Evolutionary conservation across 2,888 invertebrate genomes (phyloP), one percentile per base, ranked within the genome.

Genomic region (Julus scandinavius): DNA sequence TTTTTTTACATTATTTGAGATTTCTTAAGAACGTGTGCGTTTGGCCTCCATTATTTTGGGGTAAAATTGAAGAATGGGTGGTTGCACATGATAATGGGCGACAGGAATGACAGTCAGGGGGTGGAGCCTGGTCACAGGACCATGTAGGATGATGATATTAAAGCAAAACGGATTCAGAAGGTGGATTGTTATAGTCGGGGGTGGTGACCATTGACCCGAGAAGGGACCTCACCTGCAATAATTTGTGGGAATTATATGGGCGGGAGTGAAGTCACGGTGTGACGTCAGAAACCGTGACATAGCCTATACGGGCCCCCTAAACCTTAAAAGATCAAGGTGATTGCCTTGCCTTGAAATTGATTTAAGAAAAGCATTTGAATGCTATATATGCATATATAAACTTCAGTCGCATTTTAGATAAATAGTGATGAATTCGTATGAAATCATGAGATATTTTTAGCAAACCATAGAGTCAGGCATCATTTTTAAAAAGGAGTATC

Each of bases 101-200:
- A 63, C 63, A 63, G 63, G 63, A 63, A 63, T 63, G 63, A 63
- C 63, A 63, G 63, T 63, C 63, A 63, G 9, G 63, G 63, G 63
- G 63, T 63, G 63, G 63, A 63, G 63, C 20, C 63, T 63, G 63
- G 63, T 63, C 63, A 63, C 63, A 63, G 9, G 63, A 63, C 63
- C 63, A 63, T 63, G 63, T 63, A 63, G 63, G 63, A 63, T 63
- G 63, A 63, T 63, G 63, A 63, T 63, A 63, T 63, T 63, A 63
- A 63, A 63, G 63, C n/a, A 63, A 63, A 63, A 63, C 63, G n/a
- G n/a, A 63, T 63, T 63, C 63, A 63, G 20, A 20, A 63, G 63
- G 63, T 63, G 63, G 63, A 63, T 63, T 63, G 63, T 63, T 63
- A 63, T 20, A 63, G 63, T 63, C 63, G 63, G 63, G 63, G 63